Conservation (phyloP, 2,113 vertebrate genomes). For the Phylloscopus trochiloides region DNA sequence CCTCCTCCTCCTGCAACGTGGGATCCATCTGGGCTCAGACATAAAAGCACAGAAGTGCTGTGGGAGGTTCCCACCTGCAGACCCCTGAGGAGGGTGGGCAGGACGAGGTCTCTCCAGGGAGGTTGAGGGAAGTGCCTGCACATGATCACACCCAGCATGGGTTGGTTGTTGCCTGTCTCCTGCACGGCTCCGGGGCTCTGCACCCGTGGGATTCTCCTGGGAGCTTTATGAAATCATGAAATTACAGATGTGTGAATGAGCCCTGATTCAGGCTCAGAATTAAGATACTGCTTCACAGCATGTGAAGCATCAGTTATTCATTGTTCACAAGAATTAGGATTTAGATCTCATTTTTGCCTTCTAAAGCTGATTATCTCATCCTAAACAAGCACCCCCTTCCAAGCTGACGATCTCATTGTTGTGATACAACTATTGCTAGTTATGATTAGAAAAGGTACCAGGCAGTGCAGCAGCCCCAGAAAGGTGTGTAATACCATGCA, state of each 20-base stretch:
- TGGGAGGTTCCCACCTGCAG: background rate
- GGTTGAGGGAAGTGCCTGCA: background rate
- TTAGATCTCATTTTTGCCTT: background rate
- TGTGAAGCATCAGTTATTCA: background rate
- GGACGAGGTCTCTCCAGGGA: background rate
- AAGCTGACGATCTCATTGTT: background rate
- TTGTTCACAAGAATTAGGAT: background rate
- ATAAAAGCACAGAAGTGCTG: rapidly evolving
- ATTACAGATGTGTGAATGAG: background rate
- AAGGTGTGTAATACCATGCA: rapidly evolving
- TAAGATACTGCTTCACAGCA: background rate
- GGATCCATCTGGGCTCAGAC: background rate
- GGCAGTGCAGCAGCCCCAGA: background rate
- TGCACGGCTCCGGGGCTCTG: background rate
- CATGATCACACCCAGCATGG: rapidly evolving
- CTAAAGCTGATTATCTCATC: background rate
- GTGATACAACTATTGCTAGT: background rate
- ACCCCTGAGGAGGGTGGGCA: background rate
- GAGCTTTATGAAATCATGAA: background rate
- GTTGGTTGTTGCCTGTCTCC: background rate
- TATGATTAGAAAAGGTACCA: rapidly evolving
- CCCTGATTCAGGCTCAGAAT: background rate
- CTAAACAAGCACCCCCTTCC: background rate
- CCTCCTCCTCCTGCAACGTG: rapidly evolving
- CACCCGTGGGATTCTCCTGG: background rate